Conservation (phyloP, 2,113 vertebrate genomes). For the Alces alces region DNA sequence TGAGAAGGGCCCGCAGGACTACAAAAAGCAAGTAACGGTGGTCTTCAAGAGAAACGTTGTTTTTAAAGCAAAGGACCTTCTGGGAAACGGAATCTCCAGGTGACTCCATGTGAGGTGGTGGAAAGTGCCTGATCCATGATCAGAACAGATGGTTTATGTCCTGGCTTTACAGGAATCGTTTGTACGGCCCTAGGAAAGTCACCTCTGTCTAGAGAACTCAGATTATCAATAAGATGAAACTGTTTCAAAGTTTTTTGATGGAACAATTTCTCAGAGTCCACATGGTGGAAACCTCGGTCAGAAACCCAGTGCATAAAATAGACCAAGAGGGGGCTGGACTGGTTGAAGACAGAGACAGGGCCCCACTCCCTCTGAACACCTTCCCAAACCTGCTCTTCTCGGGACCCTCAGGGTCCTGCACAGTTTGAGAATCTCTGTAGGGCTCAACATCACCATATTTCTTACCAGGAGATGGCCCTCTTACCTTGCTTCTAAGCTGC, state of each 20-base stretch:
- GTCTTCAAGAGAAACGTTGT: background rate
- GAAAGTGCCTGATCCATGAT: background rate
- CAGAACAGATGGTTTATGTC: background rate
- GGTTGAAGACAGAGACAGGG: background rate
- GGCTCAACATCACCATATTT: background rate
- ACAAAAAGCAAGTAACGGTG: background rate
- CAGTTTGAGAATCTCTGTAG: background rate
- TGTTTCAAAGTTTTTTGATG: background rate
- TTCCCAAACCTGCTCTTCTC: background rate
- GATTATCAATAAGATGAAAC: background rate
- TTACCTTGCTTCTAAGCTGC: background rate
- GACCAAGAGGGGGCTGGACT: background rate
- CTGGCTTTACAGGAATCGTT: background rate
- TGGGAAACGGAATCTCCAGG: background rate
- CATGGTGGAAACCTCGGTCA: background rate
- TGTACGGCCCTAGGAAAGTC: background rate
- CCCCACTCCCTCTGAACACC: background rate
- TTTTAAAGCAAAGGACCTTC: background rate
- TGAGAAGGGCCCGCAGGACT: background rate
- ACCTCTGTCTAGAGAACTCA: background rate
- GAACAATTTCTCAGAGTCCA: background rate
- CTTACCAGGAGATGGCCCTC: conserved; percentile 35
- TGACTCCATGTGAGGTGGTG: background rate
- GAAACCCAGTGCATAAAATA: background rate
- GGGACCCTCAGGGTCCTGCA: fast-evolving